A percentile compares a stretch with the other conserved stretches of the same genome.
phyloP scores from a whole-genome alignment of 2,797 vertebrate genomes.

The Danio aesculapii region DNA sequence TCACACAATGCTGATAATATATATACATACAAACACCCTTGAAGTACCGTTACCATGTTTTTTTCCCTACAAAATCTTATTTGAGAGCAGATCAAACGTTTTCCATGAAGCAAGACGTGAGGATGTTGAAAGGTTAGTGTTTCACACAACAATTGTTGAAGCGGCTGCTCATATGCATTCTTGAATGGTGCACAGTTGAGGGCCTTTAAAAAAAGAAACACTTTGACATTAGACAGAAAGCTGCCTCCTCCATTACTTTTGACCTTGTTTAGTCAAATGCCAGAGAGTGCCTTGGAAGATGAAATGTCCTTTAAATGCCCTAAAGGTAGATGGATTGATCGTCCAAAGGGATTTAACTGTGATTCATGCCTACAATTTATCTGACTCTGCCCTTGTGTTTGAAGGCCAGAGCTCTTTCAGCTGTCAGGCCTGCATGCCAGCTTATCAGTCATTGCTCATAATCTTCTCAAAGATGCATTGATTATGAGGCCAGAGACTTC shows the following conservation, averaged over 20 bases:
- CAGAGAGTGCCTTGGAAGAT: constrained; percentile 37
- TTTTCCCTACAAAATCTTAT: no score
- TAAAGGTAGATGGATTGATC: constrained; percentile 54
- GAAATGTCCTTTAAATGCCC: constrained; percentile 53
- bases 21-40: no score
- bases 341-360: constrained; percentile 49
- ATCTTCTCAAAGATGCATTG: constrained; percentile 47
- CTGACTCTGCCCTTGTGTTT: constrained; percentile 47
- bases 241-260: constrained; percentile 37
- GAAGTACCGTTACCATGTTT: no score
- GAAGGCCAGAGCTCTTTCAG: constrained; percentile 43
- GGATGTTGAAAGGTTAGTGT: constrained; percentile 14
- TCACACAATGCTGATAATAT: no score
- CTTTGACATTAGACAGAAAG: constrained; percentile 34
- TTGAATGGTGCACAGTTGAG: constrained; percentile 27
- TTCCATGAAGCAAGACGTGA: background rate
- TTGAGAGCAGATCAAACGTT: no score
- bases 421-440: constrained; percentile 19
- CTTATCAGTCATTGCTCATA: constrained; percentile 47
- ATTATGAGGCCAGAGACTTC: constrained; percentile 21
- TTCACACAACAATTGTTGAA: background rate
- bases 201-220: constrained; percentile 10
- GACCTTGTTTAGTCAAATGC: constrained; percentile 52
- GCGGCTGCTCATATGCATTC: background rate
- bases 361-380: constrained; percentile 52